Base-by-base conservation (phyloP, 2,113 vertebrate genomes). In the Forbesichthys papilliferus region DNA sequence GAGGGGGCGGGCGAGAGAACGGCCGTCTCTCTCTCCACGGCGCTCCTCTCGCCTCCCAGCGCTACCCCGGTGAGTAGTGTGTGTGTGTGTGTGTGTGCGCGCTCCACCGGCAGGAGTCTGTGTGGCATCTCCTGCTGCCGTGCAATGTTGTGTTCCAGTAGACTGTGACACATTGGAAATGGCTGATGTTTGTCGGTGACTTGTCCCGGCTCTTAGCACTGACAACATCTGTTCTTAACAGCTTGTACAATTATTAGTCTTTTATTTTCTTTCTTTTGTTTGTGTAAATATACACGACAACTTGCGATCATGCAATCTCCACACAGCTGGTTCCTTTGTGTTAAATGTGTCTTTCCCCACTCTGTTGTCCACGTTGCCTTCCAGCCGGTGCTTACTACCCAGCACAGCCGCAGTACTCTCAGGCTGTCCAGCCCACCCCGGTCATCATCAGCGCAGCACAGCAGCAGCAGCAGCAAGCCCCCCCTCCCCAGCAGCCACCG, bases 311-410 rank as follows among this genome's bases (percentile, higher is more conserved):
- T 16, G 16, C 16, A 16, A 16, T 27, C 27, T 27, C 27, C 27
- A 27, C 27, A 27, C 27, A 27, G 27, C 27, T 27, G 27, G 36
- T 56, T 61, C 9, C 60, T 47, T 48, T 42, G 9, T 11, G 16
- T 48, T 64, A 7, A 36, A 27, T 16, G 18, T 0, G 4, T 12
- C 58, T 7, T 12, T 46, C 2, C 27, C 48, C 49, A 59, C 58
- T 65, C 76, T 69, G 58, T 63, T 72, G 63, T 73, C 46, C 33
- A 10, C 51, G 46, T 69, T 4, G 57, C 48, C 27, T 72, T 79
- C n/a, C 82, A 96, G 94, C 96, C 73, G 97, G 94, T 75, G 92
- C 96, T 9, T 99, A 98, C 84, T 99, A 97, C 82, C 95, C 97
- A 12, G 93, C 96, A 0, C 95, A 96, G 75, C 92, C 95, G 62